Conservation (phyloP, 2,797 vertebrate genomes). For the Sebastes trivittatus region DNA sequence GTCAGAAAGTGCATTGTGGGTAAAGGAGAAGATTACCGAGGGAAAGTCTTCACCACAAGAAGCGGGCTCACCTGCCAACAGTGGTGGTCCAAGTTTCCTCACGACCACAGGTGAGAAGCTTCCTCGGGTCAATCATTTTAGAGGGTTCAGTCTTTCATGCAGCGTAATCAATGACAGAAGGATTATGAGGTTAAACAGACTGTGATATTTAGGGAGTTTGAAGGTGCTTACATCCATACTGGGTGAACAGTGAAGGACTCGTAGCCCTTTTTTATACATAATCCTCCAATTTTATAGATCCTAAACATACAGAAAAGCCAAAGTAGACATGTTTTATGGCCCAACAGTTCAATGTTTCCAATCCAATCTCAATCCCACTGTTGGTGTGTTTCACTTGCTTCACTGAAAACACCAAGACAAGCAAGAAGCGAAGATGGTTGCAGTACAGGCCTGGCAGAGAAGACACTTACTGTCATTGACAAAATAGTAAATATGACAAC, state of each 20-base stretch:
- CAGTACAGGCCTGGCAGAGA: background rate
- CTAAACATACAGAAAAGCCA: background rate
- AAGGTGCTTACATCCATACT: background rate
- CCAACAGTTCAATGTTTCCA: background rate
- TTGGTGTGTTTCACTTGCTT: background rate
- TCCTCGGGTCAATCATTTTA: background rate
- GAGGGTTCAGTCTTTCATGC: background rate
- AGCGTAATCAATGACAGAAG: no score
- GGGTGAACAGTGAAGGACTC: background rate
- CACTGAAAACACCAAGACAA: no score
- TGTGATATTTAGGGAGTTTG: background rate
- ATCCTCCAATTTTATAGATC: background rate
- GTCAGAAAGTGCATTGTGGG: constrained; percentile 89
- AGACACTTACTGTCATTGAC: background rate
- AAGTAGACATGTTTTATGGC: background rate
- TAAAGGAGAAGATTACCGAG: constrained; percentile 88
- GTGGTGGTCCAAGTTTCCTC: constrained; percentile 92
- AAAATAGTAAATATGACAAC: background rate
- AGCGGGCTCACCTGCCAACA: constrained; percentile 88
- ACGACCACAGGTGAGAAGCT: constrained; percentile 89
- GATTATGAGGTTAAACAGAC: background rate
- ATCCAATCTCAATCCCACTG: background rate
- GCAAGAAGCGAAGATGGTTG: background rate
- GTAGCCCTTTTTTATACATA: background rate
- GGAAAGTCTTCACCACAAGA: constrained; percentile 83